Base-by-base conservation (phyloP, 2,797 vertebrate species). In the Mycteria americana region DNA sequence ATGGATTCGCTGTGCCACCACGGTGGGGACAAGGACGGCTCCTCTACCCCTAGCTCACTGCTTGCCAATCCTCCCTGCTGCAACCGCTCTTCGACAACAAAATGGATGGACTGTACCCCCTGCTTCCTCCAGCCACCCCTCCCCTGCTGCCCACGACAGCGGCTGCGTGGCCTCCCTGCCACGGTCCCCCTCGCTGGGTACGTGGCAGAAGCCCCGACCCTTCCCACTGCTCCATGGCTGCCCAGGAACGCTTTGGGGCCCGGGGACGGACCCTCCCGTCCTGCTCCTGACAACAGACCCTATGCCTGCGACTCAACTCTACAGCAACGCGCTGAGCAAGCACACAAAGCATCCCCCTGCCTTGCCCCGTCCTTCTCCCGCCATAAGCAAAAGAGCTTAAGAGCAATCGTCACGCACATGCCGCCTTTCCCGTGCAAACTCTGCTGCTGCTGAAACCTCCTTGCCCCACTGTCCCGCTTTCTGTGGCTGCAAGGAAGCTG, bases 381-480 rank as follows among this genome's bases (percentile, higher is more conserved):
- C 60, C 9, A 0, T 6, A 37, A 85, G 4, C 5, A 10, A 85
- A 35, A 37, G 54, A 51, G 80, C 62, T 77, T 15, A 21, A 70
- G 10, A 88, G 27, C 74, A 23, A 5, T 0, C 0, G 45, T 65
- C 27, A 3, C 1, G 0, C 48, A 18, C 70, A 37, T 0, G 1
- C 46, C 12, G 4, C n/a, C 73, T 48, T 83, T 67, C 80, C 85
- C 37, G 1, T 1, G 30, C 70, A 60, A 91, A 53, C n/a, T 56
- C 67, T 46, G 30, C 75, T 6, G 5, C 45, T 39, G 50, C 73
- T 11, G 2, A 39, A 70, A 28, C 39, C 46, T 45, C 56, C 81
- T 60, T 5, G 9, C 33, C 25, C 50, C 2, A 1, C 48, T 2
- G 0, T 30, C 60, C 30, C 1, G 10, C 37, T 64, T 59, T 70